Percentiles rank a stretch among this genome's conserved stretches.
phyloP scores from a whole-genome alignment of 1,140 invertebrate genomes.

The Catajapyx aquilonaris region DNA sequence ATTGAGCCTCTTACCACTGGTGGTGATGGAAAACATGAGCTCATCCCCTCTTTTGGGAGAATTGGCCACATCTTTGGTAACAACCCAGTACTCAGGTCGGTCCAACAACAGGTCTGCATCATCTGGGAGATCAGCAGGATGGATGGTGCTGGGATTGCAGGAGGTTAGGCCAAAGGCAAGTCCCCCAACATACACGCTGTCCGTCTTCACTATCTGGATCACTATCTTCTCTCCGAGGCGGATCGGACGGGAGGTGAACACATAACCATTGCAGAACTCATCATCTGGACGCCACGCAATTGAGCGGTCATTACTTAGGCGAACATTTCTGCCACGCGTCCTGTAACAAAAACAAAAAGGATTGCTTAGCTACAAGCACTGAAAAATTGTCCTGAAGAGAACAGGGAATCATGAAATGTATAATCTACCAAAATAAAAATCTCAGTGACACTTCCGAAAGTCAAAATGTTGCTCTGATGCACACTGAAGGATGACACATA shows the following conservation, averaged over 20 bases:
- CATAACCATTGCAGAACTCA: constrained; percentile 86
- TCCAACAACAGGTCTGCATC: constrained; percentile 82
- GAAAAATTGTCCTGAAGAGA: no score
- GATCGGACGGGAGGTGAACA: constrained; percentile 70
- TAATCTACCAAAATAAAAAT: no score
- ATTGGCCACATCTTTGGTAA: constrained; percentile 75
- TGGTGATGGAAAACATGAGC: constrained; percentile 65
- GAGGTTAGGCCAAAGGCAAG: constrained; percentile 81
- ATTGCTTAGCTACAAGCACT: no score
- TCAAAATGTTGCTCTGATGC: no score
- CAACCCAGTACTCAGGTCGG: constrained; percentile 92
- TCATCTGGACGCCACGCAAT: constrained; percentile 57
- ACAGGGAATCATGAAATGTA: no score
- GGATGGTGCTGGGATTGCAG: constrained; percentile 61
- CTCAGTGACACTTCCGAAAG: no score
- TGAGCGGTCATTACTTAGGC: constrained; percentile 53
- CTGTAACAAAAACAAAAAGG: constrained; percentile 20
- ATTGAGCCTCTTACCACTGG: constrained; percentile 31
- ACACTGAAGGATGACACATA: no score
- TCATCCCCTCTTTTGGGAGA: constrained; percentile 68
- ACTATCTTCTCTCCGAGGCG: constrained; percentile 67
- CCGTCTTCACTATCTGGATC: constrained; percentile 47
- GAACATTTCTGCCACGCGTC: constrained; percentile 61
- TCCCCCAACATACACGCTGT: constrained; percentile 65
- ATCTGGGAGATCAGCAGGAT: constrained; percentile 59